These are phyloP conservation scores for Aleiodes sp. DNA, from an alignment of 1,140 invertebrate species.

Conservation along the genomic window DNA sequence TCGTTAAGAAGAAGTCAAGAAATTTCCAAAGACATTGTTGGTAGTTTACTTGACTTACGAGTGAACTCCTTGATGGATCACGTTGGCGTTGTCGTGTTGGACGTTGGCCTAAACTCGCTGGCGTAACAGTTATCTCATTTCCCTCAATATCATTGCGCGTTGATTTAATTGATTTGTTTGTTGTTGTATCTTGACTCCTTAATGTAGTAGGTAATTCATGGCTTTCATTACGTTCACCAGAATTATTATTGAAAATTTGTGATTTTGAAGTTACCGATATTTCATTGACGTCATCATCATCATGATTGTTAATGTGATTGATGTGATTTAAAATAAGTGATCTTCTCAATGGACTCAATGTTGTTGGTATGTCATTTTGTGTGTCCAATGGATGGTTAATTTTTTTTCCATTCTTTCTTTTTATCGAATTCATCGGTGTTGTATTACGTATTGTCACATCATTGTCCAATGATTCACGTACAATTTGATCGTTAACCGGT, in stretches of 20 bases:
- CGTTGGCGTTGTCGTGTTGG: slow-evolving; percentile 26
- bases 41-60: slow-evolving; percentile 51
- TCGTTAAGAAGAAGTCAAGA: slow-evolving; percentile 6
- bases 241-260: neutral
- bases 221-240: neutral
- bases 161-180: neutral
- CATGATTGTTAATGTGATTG: slow-evolving; percentile 9
- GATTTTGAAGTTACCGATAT: neutral
- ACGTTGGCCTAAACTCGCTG: neutral
- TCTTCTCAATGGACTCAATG: slow-evolving; percentile 19
- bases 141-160: slow-evolving; percentile 13
- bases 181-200: neutral
- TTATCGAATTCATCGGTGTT: neutral
- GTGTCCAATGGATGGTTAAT: neutral
- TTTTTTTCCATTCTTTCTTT: neutral
- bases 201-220: neutral
- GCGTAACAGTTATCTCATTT: slow-evolving; percentile 28
- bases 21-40: neutral
- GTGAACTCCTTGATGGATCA: slow-evolving; percentile 24
- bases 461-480: slow-evolving; percentile 14
- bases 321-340: slow-evolving; percentile 1
- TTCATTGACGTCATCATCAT: slow-evolving; percentile 28
- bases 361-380: slow-evolving; percentile 16
- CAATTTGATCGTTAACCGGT: slow-evolving; percentile 22
- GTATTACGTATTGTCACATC: neutral